A percentile compares a stretch with the other conserved stretches of the same genome.
These are phyloP conservation scores for Apodemus speciosus DNA, from an alignment of 2,113 vertebrate genomes.

Conservation along the genomic window DNA sequence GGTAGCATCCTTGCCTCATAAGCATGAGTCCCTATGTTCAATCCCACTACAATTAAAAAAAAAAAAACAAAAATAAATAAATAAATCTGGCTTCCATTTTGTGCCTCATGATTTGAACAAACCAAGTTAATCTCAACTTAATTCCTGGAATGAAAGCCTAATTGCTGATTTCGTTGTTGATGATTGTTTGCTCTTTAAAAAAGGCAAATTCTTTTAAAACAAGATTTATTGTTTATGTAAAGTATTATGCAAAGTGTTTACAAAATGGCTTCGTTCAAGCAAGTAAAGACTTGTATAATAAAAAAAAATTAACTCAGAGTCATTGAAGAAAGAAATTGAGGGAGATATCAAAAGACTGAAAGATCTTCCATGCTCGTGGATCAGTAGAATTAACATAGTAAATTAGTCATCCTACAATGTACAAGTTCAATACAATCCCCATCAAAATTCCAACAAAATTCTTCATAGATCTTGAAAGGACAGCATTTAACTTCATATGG, in stretches of 20 bases:
- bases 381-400: background rate
- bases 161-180: background rate
- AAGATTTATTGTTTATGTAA: conserved; percentile 23
- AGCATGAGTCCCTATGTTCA: background rate
- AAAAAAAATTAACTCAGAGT: background rate
- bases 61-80: background rate
- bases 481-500: no score
- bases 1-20: background rate
- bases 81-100: background rate
- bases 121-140: conserved; percentile 3
- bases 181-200: conserved; percentile 24
- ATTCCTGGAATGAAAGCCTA: background rate
- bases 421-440: background rate
- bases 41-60: background rate
- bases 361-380: background rate
- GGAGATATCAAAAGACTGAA: background rate
- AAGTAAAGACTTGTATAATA: background rate
- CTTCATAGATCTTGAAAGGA: no score
- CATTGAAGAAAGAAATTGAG: background rate
- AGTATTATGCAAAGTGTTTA: conserved; percentile 12
- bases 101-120: conserved; percentile 15
- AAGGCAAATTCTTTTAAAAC: conserved; percentile 35
- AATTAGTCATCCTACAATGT: background rate
- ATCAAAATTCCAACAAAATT: no score
- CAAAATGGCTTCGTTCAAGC: conserved; percentile 19